These are phyloP conservation scores for Zaprionus taronus DNA, from an alignment of 1,140 invertebrate species.

Conservation along the genomic window DNA sequence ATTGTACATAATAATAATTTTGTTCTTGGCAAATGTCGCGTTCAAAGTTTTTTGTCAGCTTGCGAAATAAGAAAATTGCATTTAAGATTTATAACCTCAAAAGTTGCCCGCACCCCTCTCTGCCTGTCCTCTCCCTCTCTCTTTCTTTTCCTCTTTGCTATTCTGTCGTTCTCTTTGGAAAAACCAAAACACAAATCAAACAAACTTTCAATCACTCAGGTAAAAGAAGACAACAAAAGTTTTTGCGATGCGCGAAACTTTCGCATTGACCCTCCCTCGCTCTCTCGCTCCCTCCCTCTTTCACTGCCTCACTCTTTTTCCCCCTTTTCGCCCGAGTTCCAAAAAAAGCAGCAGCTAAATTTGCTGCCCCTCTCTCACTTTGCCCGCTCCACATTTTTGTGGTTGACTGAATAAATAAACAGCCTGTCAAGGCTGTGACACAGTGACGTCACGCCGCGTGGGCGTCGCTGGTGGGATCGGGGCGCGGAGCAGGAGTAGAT, in stretches of 20 bases:
- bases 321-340: not conserved
- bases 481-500: not conserved
- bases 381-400: not conserved
- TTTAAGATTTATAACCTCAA: constrained; percentile 70
- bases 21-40: constrained; percentile 19
- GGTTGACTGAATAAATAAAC: constrained; percentile 47
- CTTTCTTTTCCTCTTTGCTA: not conserved
- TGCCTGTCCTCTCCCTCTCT: no score
- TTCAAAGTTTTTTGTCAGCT: constrained; percentile 41
- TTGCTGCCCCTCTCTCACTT: not conserved
- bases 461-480: not conserved
- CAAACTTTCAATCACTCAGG: constrained; percentile 37
- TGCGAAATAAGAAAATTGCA: constrained; percentile 70
- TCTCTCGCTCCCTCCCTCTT: no score
- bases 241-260: constrained; percentile 28
- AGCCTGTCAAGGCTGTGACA: constrained; percentile 32
- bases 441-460: constrained; percentile 12
- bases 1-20: constrained; percentile 28
- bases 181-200: constrained; percentile 27
- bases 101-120: constrained; percentile 4
- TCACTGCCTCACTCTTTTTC: not conserved
- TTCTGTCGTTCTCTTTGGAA: not conserved
- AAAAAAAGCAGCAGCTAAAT: not conserved
- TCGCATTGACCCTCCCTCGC: constrained; percentile 23
- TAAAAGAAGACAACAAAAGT: constrained; percentile 23